Conservation (phyloP, 1,140 invertebrate genomes). For the Drosophila pectinifera region DNA sequence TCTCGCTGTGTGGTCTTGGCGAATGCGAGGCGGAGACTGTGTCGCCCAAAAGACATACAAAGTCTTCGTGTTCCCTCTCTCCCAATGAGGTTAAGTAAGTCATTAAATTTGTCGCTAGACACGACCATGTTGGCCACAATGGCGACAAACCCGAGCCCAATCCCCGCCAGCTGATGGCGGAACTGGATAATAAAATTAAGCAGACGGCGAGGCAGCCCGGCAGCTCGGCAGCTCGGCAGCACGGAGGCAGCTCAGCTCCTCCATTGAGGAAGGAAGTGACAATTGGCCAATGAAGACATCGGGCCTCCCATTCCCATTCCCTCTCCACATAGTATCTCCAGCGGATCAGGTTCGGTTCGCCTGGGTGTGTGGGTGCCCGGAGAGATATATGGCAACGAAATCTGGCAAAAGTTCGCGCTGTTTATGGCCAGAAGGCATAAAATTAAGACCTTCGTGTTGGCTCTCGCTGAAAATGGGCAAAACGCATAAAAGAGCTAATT, state of each 20-base stretch:
- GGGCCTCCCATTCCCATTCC: conserved; percentile 1
- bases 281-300: conserved; percentile 60
- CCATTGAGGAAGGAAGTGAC: conserved; percentile 70
- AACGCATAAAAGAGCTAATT: conserved; percentile 78
- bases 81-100: conserved; percentile 79
- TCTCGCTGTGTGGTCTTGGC: conserved; percentile 28
- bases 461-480: conserved; percentile 65
- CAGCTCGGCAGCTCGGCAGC: conserved; percentile 35
- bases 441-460: conserved; percentile 68
- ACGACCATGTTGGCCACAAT: conserved; percentile 79
- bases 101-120: conserved; percentile 84
- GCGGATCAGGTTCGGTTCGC: conserved; percentile 13
- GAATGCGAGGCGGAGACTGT: conserved; percentile 65
- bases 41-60: conserved; percentile 51
- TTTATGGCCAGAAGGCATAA: conserved; percentile 76
- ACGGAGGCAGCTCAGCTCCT: conserved; percentile 30
- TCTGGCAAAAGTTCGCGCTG: conserved; percentile 30
- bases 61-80: conserved; percentile 43
- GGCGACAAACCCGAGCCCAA: conserved; percentile 56
- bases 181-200: conserved; percentile 78
- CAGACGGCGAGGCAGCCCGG: conserved; percentile 35
- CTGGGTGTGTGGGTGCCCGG: conserved; percentile 24
- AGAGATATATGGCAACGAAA: conserved; percentile 39
- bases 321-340: not conserved
- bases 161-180: conserved; percentile 63